Evolutionary conservation across 2,888 invertebrate genomes (phyloP).

Genomic region (Agrochola circellaris): DNA sequence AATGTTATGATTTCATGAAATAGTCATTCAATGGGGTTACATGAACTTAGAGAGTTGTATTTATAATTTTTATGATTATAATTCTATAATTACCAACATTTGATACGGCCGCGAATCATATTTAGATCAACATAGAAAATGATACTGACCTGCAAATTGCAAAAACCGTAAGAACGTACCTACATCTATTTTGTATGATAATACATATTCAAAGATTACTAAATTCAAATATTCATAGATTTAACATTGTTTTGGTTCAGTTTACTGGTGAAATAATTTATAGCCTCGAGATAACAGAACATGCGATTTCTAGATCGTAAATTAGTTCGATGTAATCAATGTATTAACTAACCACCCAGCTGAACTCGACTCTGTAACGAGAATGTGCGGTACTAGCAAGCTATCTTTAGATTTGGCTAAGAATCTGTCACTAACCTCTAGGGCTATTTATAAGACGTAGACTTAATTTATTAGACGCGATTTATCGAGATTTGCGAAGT

Average conservation of each 20-base stretch:
- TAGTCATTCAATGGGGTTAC: no score
- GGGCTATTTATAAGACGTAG: conserved; percentile 43
- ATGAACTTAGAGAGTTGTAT: no score
- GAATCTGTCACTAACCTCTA: conserved; percentile 46
- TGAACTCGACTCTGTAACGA: conserved; percentile 47
- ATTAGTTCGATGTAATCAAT: conserved; percentile 45
- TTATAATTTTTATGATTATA: no score
- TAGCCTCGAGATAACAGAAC: conserved; percentile 27
- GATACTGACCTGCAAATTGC: no score
- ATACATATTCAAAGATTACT: conserved; percentile 5
- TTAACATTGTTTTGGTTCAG: conserved; percentile 27
- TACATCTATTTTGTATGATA: neutral
- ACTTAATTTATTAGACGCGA: conserved; percentile 8
- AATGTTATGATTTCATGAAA: no score
- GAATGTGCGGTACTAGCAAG: conserved; percentile 47
- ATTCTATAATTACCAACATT: no score
- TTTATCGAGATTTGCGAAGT: neutral
- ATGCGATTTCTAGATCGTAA: conserved; percentile 37
- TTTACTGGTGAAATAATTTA: conserved; percentile 48
- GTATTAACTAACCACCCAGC: conserved; percentile 39
- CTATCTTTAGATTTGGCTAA: conserved; percentile 62
- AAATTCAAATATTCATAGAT: conserved; percentile 8
- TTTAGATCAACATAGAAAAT: no score
- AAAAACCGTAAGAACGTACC: no score
- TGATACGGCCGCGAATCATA: no score